Base-by-base conservation (phyloP, 2,888 invertebrate species). In the Gerris lacustris region DNA sequence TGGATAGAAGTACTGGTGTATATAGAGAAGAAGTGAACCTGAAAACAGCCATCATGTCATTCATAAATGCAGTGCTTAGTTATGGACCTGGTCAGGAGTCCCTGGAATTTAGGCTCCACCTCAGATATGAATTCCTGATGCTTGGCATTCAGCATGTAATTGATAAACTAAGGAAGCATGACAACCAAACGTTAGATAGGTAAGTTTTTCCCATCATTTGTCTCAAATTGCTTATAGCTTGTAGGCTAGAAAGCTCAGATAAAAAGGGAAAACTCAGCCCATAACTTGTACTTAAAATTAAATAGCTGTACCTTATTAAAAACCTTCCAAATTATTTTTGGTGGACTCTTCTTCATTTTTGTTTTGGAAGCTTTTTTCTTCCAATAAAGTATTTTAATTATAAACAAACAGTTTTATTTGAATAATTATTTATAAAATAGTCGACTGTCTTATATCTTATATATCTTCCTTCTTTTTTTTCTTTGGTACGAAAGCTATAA, bases 41-140 rank as follows among this genome's bases (percentile, higher is more conserved):
- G 0, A 96, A 97, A 82, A 96, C 96, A 0, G 96, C 97, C 45
- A 93, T 97, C 75, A 96, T 98, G 96, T 96, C 96, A 5, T 96
- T 98, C 78, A 88, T 98, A 70, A 98, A 98, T 79, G 97, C 97
- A 5, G 92, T 97, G 0, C 83, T 98, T 44, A 95, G 95, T 80
- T 97, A 96, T 78, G 98, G 97, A 0, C 91, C 95, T 0, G 97
- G 97, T 0, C 94, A 97, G 80, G 96, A 96, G 77, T 91, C 94
- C 76, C 82, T 97, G 47, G 96, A 98, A 82, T 98, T 98, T 80
- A 86, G 98, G 69, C 82, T 97, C 74, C 98, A 98, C 81, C 83
- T 98, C 71, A 87, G 98, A 80, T 97, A 96, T 79, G 98, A 98
- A 80, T 88, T 98, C 75, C 84, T 98, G 45, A 95, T 97, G 94